Conservation (phyloP, 2,797 vertebrate genomes). For the Trematomus bernacchii region DNA sequence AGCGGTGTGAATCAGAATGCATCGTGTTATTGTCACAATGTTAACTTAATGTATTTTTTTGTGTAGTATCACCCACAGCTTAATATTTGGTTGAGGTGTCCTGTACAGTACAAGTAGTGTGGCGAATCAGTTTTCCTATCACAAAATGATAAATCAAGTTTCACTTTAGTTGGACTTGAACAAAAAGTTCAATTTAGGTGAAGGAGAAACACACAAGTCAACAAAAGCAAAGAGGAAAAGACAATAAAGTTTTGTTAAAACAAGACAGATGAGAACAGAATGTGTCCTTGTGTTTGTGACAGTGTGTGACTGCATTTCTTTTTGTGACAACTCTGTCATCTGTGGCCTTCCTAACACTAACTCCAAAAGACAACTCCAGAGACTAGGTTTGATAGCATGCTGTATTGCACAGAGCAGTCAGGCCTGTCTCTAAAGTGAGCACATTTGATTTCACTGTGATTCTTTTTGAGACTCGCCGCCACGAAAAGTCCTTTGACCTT, state of each 20-base stretch:
- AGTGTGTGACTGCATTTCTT: constrained; percentile 45
- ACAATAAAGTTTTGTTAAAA: constrained; percentile 43
- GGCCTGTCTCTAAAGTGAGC: constrained; percentile 41
- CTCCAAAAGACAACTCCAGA: constrained; percentile 64
- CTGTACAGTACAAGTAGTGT: neutral
- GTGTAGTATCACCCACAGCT: neutral
- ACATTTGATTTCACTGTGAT: constrained; percentile 52
- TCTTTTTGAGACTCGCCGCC: constrained; percentile 30
- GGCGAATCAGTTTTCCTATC: neutral
- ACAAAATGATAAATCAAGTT: neutral
- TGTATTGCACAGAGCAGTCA: constrained; percentile 50
- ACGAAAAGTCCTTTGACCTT: constrained; percentile 50
- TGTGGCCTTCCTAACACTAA: constrained; percentile 58
- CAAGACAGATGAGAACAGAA: constrained; percentile 56
- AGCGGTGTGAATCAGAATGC: neutral
- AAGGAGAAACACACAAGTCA: constrained; percentile 31
- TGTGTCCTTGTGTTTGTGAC: constrained; percentile 58
- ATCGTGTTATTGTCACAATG: constrained; percentile 2
- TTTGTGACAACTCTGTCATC: constrained; percentile 60
- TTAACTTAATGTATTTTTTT: neutral
- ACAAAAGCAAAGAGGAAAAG: constrained; percentile 24
- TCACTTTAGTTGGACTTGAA: constrained; percentile 1
- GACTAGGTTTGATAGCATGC: constrained; percentile 43
- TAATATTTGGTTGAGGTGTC: neutral
- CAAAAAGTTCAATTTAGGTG: constrained; percentile 27